Evolutionary conservation across 1,140 invertebrate genomes (phyloP).

Genomic region (Rhagoletis pomonella): DNA sequence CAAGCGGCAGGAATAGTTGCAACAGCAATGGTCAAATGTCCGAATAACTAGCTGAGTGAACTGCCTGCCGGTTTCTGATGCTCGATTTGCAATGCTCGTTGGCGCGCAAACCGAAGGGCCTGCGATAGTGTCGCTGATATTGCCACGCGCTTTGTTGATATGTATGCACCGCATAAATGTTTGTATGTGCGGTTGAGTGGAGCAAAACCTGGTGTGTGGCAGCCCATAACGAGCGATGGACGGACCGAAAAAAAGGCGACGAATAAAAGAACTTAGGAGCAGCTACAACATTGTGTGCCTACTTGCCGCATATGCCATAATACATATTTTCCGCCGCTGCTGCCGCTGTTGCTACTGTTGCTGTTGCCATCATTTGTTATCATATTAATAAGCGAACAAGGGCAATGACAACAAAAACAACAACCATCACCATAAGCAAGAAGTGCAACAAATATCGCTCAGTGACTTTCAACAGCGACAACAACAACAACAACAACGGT

Average conservation of each 20-base stretch:
- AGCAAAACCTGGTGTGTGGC: constrained; percentile 7
- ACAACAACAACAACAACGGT: background rate
- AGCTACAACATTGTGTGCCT: background rate
- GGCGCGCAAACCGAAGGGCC: background rate
- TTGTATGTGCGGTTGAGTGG: background rate
- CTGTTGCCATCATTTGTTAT: constrained; percentile 53
- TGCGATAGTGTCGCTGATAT: constrained; percentile 12
- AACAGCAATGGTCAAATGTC: background rate
- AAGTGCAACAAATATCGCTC: background rate
- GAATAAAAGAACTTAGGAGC: background rate
- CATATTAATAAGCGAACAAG: constrained; percentile 52
- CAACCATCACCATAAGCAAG: background rate
- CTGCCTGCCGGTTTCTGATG: too few relatives aligned
- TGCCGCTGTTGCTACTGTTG: background rate
- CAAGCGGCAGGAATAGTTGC: background rate
- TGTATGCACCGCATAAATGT: too few relatives aligned
- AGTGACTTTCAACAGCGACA: background rate
- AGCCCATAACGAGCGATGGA: background rate
- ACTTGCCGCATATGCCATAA: background rate
- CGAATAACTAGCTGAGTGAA: background rate
- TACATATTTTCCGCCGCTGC: background rate
- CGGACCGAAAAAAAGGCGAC: background rate
- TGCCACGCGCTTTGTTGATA: constrained; percentile 49
- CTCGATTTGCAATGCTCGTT: background rate
- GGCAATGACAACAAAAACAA: constrained; percentile 8